phyloP scores from a whole-genome alignment of 2,113 vertebrate genomes.

The Anoplopoma fimbria region DNA sequence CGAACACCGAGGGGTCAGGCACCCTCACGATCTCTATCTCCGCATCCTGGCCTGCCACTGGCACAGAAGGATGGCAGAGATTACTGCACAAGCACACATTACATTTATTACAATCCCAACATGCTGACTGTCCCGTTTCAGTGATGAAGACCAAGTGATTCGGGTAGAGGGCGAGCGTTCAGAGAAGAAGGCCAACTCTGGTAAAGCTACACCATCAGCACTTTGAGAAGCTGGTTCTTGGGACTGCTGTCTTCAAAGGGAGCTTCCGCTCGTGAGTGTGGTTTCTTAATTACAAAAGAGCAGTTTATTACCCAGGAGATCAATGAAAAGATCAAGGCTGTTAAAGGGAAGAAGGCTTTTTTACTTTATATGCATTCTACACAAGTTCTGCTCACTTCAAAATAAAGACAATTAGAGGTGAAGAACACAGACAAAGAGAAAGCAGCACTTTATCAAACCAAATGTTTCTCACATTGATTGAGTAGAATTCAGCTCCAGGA shows the following conservation, averaged over 20 bases:
- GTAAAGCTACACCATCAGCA: conserved; percentile 70
- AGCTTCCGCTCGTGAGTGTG: conserved; percentile 52
- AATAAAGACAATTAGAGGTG: conserved; percentile 68
- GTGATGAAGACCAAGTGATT: conserved; percentile 18
- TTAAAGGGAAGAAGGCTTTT: conserved; percentile 65
- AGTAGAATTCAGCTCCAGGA: conserved; percentile 18
- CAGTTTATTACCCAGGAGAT: conserved; percentile 80
- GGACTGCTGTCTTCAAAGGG: conserved; percentile 58
- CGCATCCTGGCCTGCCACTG: conserved; percentile 79
- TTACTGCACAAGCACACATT: conserved; percentile 17
- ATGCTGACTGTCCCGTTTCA: conserved; percentile 36
- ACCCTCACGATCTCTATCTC: conserved; percentile 90
- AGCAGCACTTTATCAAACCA: conserved; percentile 33
- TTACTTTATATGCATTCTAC: conserved; percentile 54
- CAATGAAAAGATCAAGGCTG: conserved; percentile 76
- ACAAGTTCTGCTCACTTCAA: conserved; percentile 59
- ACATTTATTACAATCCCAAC: conserved; percentile 37
- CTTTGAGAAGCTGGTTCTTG: conserved; percentile 51
- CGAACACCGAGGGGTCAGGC: conserved; percentile 80
- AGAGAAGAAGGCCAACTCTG: conserved; percentile 22
- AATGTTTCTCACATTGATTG: conserved; percentile 39
- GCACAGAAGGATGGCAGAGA: conserved; percentile 7
- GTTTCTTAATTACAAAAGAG: conserved; percentile 81
- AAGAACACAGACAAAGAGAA: conserved; percentile 11
- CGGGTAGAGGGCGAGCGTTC: neutral